Conservation (phyloP, 1,140 invertebrate species). For the Pseudomyrmex pallidus region DNA sequence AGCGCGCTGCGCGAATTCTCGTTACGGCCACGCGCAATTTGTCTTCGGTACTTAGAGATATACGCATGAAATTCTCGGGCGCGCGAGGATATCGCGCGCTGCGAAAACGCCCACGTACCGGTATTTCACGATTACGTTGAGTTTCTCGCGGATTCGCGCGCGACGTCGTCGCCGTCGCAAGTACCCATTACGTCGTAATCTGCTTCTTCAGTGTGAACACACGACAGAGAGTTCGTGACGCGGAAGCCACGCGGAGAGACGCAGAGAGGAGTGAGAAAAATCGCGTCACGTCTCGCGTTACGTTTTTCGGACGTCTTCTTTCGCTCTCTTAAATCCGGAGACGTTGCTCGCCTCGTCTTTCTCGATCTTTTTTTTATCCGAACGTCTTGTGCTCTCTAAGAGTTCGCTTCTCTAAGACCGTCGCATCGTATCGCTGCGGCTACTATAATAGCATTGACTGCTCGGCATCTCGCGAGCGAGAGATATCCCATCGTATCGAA, state of each 20-base stretch:
- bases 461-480: slow-evolving; percentile 16
- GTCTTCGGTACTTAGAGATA: slow-evolving; percentile 32
- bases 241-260: background rate
- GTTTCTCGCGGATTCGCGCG: slow-evolving; percentile 12
- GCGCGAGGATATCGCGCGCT: slow-evolving; percentile 8
- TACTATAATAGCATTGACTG: slow-evolving; percentile 71
- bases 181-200: slow-evolving; percentile 52
- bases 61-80: slow-evolving; percentile 18
- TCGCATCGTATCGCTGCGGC: slow-evolving; percentile 42
- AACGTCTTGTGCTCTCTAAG: no score
- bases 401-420: slow-evolving; percentile 1
- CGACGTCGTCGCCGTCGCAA: slow-evolving; percentile 31
- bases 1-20: slow-evolving; percentile 35
- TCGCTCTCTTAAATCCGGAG: background rate
- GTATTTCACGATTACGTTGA: slow-evolving; percentile 51
- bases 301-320: background rate
- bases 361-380: background rate
- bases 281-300: background rate
- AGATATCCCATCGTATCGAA: background rate
- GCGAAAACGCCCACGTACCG: slow-evolving; percentile 22
- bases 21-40: slow-evolving; percentile 22
- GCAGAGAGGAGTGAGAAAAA: slow-evolving; percentile 28
- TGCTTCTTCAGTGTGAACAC: slow-evolving; percentile 14
- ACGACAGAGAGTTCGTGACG: slow-evolving; percentile 36
- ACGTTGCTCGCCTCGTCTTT: background rate